phyloP scores from a whole-genome alignment of 2,797 vertebrate species.

The Prionace glauca region DNA sequence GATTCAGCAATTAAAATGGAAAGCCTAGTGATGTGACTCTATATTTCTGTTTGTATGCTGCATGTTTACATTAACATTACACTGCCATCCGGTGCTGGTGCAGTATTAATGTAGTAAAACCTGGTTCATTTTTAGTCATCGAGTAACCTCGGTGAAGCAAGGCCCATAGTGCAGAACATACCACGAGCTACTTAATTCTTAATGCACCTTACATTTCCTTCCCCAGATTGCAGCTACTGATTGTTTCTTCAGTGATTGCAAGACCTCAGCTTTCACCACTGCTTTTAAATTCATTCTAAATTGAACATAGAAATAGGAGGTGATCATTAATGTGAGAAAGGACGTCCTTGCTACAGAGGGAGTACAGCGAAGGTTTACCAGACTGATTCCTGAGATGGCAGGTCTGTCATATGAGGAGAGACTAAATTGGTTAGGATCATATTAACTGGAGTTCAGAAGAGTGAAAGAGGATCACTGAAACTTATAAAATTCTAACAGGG shows the following conservation, averaged over 20 bases:
- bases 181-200: not conserved
- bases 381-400: no score
- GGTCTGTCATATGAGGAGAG: no score
- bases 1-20: not conserved
- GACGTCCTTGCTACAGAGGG: no score
- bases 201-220: not conserved
- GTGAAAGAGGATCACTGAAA: no score
- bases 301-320: not conserved
- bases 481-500: no score
- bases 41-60: not conserved
- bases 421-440: no score
- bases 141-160: not conserved
- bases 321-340: no score
- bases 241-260: not conserved
- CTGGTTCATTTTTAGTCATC: not conserved
- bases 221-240: not conserved
- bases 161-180: not conserved
- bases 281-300: not conserved
- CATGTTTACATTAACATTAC: not conserved
- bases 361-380: no score
- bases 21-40: not conserved
- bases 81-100: constrained; percentile 13
- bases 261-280: not conserved
- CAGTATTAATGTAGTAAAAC: not conserved
- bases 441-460: no score